Percentiles rank a stretch among this genome's conserved stretches.
Evolutionary conservation across 2,888 invertebrate genomes (phyloP).

Genomic region (Miltochrista miniata): DNA sequence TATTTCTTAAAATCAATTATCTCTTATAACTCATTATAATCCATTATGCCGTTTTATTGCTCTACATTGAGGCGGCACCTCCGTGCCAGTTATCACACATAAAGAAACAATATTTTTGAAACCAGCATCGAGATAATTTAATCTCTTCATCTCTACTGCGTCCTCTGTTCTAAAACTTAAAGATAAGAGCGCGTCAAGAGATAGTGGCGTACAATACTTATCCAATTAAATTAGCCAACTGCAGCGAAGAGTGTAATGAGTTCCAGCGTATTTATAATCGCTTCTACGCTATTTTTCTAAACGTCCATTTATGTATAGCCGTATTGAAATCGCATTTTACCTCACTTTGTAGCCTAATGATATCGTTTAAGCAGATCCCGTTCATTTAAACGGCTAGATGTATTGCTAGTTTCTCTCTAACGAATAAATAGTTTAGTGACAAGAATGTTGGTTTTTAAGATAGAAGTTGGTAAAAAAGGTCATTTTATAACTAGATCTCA

Average conservation of each 20-base stretch:
- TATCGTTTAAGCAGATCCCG: background rate
- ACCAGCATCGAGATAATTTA: no score
- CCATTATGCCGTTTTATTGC: no score
- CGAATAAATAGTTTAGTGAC: no score
- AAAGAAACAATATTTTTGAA: no score
- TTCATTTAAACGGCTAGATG: background rate
- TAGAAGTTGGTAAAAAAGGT: no score
- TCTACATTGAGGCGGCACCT: no score
- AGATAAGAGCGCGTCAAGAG: slow-evolving; percentile 65
- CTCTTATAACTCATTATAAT: no score
- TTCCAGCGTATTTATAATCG: slow-evolving; percentile 47
- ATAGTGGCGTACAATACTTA: slow-evolving; percentile 71
- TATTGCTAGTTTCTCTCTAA: no score
- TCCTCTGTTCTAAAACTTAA: slow-evolving; percentile 44
- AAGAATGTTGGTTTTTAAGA: no score
- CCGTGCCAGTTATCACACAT: no score
- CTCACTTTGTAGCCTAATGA: slow-evolving; percentile 5
- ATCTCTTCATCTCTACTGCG: slow-evolving; percentile 29
- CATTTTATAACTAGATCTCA: no score
- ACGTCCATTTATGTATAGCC: slow-evolving; percentile 25
- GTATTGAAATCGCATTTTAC: slow-evolving; percentile 22
- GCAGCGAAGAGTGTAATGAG: slow-evolving; percentile 54
- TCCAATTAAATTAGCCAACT: slow-evolving; percentile 73
- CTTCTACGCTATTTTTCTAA: slow-evolving; percentile 36
- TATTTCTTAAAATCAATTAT: no score